Evolutionary conservation across 2,888 invertebrate species (phyloP), one percentile per base, ranked within the genome.

Genomic region (Brachypterus glaber): DNA sequence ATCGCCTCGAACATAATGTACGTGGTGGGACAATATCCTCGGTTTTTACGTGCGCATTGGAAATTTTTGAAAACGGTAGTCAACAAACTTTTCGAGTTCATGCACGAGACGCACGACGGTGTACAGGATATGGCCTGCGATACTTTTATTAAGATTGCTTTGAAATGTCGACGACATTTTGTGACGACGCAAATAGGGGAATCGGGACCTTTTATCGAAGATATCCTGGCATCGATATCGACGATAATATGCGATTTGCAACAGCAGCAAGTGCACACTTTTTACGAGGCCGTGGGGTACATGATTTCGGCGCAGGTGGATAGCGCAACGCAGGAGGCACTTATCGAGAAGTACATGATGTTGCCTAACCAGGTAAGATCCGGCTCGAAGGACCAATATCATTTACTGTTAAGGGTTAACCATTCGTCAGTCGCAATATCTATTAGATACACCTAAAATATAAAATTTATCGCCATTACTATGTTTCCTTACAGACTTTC

Each of bases 111-210:
- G 37, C 98, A 98, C 64, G 98, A 97, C 65, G 98, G 98, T 56
- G 98, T 99, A 17, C 97, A 98, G 68, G 98, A 98, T 60, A 99
- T 99, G 98, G 98, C 98, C 43, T 99, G 98, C 73, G 98, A 99
- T 70, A 99, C 98, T 26, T 99, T 99, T 64, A 98, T 99, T 53
- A 99, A 99, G 71, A 99, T 99, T 59, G 93, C 98, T 17, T 76
- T 93, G 55, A 99, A 98, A 68, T 99, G 98, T 69, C 77, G 93
- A 46, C 77, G 96, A 53, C 97, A 98, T 70, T 99, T 99, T 72
- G 95, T 97, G 13, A 91, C 87, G 44, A 79, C 89, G 29, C 97
- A 98, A 72, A 82, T 88, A 46, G 96, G 96, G 27, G 98, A 98
- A 69, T 81, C 84, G 25, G 83, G 89, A 71, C 96, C 98, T 33